Evolutionary conservation across 1,140 invertebrate species (phyloP), one percentile per base, ranked within the genome.

Genomic region (Lepidostoma basale): DNA sequence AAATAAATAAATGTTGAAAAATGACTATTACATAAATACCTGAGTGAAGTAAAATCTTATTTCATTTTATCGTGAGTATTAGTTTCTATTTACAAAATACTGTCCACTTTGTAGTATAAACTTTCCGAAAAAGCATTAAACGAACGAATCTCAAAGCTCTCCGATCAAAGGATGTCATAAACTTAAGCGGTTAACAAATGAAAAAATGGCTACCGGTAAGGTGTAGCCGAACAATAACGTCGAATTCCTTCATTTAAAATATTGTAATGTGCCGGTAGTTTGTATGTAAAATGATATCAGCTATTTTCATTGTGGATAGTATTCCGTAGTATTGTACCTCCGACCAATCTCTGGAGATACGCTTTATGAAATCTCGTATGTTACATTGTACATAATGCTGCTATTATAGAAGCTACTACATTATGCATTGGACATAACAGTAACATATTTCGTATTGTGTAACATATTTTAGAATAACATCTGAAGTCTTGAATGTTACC

Each of bases 241-340:
- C 56, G 25, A 39, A 59, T 22, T 39, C 56, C 36, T 59, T 20
- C 30, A 59, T 59, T 59, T 59, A 40, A 59, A 59, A 59, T 59
- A 59, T 59, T 59, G 56, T 59, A 59, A 59, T 59, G 56, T 25
- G 16, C 20, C 18, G 18, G 25, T 25, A 52, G 20, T 40, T 59
- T 59, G 30, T 59, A 59, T 59, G 56, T 59, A 59, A 69, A 69
- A 54, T 39, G 68, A 65, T 69, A 69, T 69, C 68, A 59, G 62
- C 64, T 69, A 63, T 65, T 59, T 63, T 62, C 54, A 64, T 69
- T 69, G 68, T 69, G 49, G 20, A 39, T 36, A 47, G 36, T 42
- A 59, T 62, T 54, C 52, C 44, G 52, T 16, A 40, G 23, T 49
- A 18, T 56, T 23, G 47, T 60, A 45, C 33, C 58, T 36, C n/a